Percentiles rank a stretch among this genome's conserved stretches.
These are phyloP conservation scores for Procavia capensis DNA, from an alignment of 2,113 vertebrate genomes.

Conservation along the genomic window DNA sequence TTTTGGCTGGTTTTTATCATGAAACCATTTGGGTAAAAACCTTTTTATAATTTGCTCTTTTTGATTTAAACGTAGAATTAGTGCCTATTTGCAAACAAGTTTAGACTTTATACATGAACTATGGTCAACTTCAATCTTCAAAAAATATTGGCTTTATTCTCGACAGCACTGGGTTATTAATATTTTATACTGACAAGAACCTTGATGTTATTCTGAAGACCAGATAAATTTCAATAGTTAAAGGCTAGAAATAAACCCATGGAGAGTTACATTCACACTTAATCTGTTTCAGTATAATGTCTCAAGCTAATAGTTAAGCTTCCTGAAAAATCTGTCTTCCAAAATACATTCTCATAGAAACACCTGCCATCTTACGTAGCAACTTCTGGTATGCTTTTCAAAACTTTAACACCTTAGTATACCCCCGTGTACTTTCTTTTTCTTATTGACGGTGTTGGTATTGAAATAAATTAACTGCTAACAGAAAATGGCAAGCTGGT, in stretches of 20 bases:
- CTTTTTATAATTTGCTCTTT: background rate
- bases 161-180: too few species aligned
- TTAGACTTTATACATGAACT: background rate
- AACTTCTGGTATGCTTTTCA: background rate
- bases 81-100: background rate
- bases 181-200: background rate
- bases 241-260: background rate
- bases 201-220: background rate
- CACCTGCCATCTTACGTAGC: background rate
- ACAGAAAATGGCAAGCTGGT: background rate
- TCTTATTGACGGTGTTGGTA: background rate
- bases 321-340: background rate
- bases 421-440: background rate
- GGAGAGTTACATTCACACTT: background rate
- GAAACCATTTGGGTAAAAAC: background rate
- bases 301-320: background rate
- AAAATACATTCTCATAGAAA: background rate
- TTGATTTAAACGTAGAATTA: background rate
- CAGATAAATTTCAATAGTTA: background rate
- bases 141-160: background rate
- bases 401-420: background rate
- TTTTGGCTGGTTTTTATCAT: background rate
- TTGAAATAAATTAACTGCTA: background rate
- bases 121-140: background rate
- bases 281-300: background rate